Conservation (phyloP, 2,113 vertebrate genomes). For the Anarrhichthys ocellatus region DNA sequence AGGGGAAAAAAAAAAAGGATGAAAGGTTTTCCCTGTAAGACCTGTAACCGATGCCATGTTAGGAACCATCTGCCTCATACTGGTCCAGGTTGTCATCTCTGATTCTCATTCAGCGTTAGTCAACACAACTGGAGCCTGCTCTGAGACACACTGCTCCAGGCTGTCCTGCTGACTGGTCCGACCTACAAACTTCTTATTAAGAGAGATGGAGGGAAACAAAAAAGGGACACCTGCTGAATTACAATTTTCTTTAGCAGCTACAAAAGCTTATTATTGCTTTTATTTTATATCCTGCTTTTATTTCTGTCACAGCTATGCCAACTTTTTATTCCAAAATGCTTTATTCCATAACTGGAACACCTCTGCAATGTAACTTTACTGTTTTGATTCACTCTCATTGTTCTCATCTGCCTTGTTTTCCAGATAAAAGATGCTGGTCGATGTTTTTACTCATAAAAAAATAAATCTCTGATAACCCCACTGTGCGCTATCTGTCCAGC, state of each 20-base stretch:
- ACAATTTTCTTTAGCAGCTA: background rate
- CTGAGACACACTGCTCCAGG: slow-evolving; percentile 86
- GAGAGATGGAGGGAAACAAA: slow-evolving; percentile 5
- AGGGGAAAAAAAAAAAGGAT: slow-evolving; percentile 84
- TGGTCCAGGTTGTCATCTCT: slow-evolving; percentile 92
- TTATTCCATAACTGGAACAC: background rate
- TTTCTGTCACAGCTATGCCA: background rate
- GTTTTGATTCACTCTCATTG: background rate
- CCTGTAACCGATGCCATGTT: slow-evolving; percentile 93
- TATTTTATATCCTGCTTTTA: background rate
- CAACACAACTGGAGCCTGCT: slow-evolving; percentile 89
- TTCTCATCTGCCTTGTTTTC: background rate
- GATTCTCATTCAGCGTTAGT: slow-evolving; percentile 91
- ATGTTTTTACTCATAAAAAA: background rate
- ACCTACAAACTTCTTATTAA: slow-evolving; percentile 55
- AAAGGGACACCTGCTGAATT: slow-evolving; percentile 21
- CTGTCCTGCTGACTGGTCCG: slow-evolving; percentile 82
- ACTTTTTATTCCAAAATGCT: background rate
- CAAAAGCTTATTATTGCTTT: background rate
- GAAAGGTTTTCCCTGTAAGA: slow-evolving; percentile 90
- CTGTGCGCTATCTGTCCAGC: background rate
- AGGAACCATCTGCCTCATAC: slow-evolving; percentile 93
- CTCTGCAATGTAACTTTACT: background rate
- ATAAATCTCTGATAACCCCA: background rate
- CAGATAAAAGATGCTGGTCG: background rate